Conservation (phyloP, 2,888 invertebrate species). For the Eupithecia insigniata region DNA sequence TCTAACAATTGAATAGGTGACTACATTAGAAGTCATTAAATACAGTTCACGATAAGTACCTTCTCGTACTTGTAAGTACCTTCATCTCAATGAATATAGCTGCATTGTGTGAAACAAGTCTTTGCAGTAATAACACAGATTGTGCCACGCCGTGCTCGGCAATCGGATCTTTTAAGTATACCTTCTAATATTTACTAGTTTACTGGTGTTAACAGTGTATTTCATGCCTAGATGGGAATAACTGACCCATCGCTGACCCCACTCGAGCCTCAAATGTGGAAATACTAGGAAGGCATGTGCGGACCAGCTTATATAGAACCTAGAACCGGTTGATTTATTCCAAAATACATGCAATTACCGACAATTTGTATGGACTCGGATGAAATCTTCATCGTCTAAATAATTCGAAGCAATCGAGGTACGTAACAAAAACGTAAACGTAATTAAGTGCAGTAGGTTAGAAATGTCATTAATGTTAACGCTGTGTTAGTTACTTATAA, state of each 20-base stretch:
- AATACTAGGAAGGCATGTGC: constrained; percentile 58
- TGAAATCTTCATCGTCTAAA: constrained; percentile 36
- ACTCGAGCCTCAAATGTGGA: constrained; percentile 55
- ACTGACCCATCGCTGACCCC: constrained; percentile 58
- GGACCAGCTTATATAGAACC: constrained; percentile 42
- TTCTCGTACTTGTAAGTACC: background rate
- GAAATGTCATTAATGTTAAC: constrained; percentile 25
- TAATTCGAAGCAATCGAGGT: constrained; percentile 26
- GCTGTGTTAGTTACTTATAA: constrained; percentile 20
- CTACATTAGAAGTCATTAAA: constrained; percentile 20
- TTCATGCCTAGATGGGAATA: constrained; percentile 54
- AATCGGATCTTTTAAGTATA: constrained; percentile 25
- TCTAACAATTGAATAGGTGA: constrained; percentile 26
- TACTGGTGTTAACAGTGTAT: constrained; percentile 49
- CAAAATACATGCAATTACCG: constrained; percentile 42
- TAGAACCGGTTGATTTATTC: constrained; percentile 56
- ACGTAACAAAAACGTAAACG: constrained; percentile 35
- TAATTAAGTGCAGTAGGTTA: constrained; percentile 44
- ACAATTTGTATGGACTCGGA: constrained; percentile 42
- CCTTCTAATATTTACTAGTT: constrained; percentile 40
- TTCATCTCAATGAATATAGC: background rate
- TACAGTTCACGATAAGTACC: constrained; percentile 7
- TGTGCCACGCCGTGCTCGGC: constrained; percentile 9
- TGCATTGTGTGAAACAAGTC: constrained; percentile 15
- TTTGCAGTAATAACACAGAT: constrained; percentile 20